Evolutionary conservation across 2,888 invertebrate species (phyloP).

Genomic region (Trichopoda pennipes): DNA sequence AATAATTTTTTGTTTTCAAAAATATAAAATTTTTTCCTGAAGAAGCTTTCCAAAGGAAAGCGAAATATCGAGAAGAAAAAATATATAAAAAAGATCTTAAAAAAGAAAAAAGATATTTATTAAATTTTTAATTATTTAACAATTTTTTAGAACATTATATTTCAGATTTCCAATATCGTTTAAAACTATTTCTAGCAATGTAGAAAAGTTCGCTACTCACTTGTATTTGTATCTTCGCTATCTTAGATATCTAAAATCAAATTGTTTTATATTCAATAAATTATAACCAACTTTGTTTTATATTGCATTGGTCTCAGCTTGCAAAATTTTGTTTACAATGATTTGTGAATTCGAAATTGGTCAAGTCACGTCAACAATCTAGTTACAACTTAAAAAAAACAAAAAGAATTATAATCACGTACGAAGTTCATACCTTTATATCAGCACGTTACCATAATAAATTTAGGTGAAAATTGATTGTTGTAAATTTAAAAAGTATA

Average conservation of each 20-base stretch:
- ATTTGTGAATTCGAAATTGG: constrained; percentile 32
- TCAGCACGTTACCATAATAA: constrained; percentile 31
- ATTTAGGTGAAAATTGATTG: constrained; percentile 22
- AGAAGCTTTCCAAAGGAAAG: no score
- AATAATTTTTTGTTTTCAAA: no score
- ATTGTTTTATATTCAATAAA: constrained; percentile 64
- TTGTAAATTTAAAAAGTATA: no score
- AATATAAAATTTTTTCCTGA: no score
- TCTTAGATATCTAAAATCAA: constrained; percentile 61
- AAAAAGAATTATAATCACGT: constrained; percentile 32
- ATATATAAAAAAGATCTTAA: no score
- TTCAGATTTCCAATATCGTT: neutral
- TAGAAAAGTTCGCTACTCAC: no score
- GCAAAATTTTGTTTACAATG: neutral
- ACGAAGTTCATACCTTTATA: constrained; percentile 11
- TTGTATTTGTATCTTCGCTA: constrained; percentile 34
- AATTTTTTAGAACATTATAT: neutral
- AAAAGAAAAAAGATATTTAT: no score
- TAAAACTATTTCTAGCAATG: neutral
- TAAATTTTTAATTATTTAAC: no score
- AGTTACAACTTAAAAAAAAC: no score
- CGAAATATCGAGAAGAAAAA: no score
- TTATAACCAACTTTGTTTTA: constrained; percentile 43
- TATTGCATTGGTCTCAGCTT: constrained; percentile 9
- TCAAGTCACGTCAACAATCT: constrained; percentile 60